A percentile compares a stretch with the other conserved stretches of the same genome.
phyloP scores from a whole-genome alignment of 2,113 vertebrate genomes.

The Pachyramphus minor region DNA sequence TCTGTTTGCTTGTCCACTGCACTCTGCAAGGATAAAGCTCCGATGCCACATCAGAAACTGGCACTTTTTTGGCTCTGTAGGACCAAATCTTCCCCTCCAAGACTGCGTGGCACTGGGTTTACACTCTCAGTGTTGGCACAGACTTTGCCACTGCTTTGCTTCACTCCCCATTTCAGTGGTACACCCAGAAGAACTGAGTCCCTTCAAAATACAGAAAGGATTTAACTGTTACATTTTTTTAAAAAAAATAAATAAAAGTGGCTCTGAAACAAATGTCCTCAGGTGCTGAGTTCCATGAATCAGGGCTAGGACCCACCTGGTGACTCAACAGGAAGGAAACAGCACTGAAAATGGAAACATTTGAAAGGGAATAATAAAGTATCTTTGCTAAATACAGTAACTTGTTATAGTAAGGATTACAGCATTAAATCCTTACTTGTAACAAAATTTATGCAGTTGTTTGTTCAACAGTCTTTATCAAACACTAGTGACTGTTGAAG shows the following conservation, averaged over 20 bases:
- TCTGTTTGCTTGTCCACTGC: not conserved
- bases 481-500: not conserved
- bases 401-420: not conserved
- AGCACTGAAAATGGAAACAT: not conserved
- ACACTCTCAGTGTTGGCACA: no score
- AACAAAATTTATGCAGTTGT: not conserved
- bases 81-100: not conserved
- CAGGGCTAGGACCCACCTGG: not conserved
- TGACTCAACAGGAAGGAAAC: not conserved
- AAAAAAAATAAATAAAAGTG: not conserved
- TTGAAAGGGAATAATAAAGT: not conserved
- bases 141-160: not conserved
- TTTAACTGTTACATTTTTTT: not conserved
- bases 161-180: not conserved
- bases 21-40: not conserved
- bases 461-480: not conserved
- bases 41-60: not conserved
- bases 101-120: rapidly evolving
- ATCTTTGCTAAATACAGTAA: not conserved
- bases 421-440: not conserved
- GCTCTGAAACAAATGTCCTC: not conserved
- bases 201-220: not conserved
- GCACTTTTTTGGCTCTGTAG: not conserved
- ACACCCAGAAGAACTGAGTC: not conserved
- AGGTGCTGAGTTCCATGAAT: not conserved